Percentiles rank a stretch among this genome's conserved stretches.
Conservation (phyloP, 2,113 vertebrate genomes). For the Mesembrinibis cayennensis region DNA sequence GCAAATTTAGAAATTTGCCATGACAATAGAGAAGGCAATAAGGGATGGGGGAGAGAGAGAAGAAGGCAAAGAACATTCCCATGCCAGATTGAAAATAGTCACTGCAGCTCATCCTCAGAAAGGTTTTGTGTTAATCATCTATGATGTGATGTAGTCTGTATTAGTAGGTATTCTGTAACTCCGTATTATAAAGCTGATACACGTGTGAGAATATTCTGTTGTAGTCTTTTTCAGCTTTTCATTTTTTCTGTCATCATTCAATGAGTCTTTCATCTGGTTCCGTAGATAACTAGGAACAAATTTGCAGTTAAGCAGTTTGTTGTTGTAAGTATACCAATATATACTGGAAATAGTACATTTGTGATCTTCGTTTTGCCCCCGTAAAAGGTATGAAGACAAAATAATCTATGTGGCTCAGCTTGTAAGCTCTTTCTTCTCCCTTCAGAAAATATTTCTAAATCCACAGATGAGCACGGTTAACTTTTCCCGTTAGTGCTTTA, state of each 20-base stretch:
- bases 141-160: neutral
- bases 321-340: neutral
- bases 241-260: neutral
- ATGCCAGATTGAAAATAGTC: neutral
- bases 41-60: neutral
- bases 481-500: neutral
- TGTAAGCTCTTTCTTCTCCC: neutral
- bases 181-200: neutral
- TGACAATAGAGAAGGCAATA: conserved; percentile 16
- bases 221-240: neutral
- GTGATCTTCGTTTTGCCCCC: neutral
- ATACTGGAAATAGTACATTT: neutral
- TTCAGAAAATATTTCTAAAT: neutral
- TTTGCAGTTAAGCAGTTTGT: neutral
- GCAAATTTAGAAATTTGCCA: conserved; percentile 29
- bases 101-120: neutral
- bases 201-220: neutral
- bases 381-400: neutral
- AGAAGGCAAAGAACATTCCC: neutral
- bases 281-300: neutral
- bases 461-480: neutral
- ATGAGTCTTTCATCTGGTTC: neutral
- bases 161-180: neutral
- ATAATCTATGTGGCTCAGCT: neutral
- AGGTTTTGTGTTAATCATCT: neutral